Conservation (phyloP, 1,140 invertebrate species). For the Trichonephila clavipes region DNA sequence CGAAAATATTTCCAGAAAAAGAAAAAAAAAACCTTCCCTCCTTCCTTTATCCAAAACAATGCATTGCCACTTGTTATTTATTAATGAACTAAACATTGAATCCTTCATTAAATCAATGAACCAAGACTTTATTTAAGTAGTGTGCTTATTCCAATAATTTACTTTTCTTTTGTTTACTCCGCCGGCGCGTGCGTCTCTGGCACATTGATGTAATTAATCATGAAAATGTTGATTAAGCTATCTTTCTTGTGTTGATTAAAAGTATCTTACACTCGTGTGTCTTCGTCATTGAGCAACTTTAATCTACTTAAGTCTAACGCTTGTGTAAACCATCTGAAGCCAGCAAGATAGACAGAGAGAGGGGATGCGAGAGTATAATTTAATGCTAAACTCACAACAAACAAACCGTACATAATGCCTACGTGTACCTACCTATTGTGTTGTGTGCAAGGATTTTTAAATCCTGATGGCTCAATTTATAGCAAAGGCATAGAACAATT, state of each 20-base stretch:
- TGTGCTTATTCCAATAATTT: constrained; percentile 9
- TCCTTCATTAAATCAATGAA: not conserved
- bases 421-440: constrained; percentile 24
- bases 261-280: constrained; percentile 8
- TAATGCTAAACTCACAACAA: constrained; percentile 56
- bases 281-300: constrained; percentile 10
- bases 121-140: constrained; percentile 16
- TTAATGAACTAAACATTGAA: constrained; percentile 14
- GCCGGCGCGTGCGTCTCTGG: not conserved
- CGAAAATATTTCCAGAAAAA: not conserved
- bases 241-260: constrained; percentile 41
- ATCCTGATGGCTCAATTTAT: constrained; percentile 68
- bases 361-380: constrained; percentile 36
- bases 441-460: constrained; percentile 54
- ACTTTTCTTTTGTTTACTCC: not conserved
- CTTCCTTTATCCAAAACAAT: not conserved
- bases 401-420: constrained; percentile 57
- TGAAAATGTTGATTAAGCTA: constrained; percentile 54
- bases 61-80: not conserved
- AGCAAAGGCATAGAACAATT: constrained; percentile 65
- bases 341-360: not conserved
- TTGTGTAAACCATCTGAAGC: constrained; percentile 26
- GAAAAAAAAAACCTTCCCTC: not conserved
- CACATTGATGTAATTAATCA: constrained; percentile 53
- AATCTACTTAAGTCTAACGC: constrained; percentile 55